Evolutionary conservation across 2,888 invertebrate species (phyloP), one percentile per base, ranked within the genome.

Genomic region (Megalurothrips usitatus): DNA sequence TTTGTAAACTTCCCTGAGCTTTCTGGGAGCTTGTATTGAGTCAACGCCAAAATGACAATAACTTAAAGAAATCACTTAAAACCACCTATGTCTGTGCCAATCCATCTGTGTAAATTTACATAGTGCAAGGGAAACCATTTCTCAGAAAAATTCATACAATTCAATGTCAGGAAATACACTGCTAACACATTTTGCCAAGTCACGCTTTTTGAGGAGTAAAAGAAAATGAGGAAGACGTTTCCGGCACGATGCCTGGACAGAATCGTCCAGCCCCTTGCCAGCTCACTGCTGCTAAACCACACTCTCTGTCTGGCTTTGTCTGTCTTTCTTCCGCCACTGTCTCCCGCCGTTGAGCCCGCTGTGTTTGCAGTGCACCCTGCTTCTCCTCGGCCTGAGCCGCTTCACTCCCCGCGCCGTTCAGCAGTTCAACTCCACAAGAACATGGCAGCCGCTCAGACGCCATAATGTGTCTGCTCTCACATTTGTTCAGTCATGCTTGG

Each of bases 291-390:
- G 63, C 68, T 48, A 58, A 26, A 75, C 68, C 26, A 75, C 68
- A 68, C 81, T 80, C n/a, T 75, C 81, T 80, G 47, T 75, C 81
- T 82, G 47, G 75, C 23, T 19, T 80, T 58, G 47, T 75, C 63
- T 75, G 78, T 47, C 63, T 78, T 48, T 75, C 63, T 80, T 75
- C 81, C 78, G 58, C 80, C 80, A 80, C 17, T 78, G 52, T 81
- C 81, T 80, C 79, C 80, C 80, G 58, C 58, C 34, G 6, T 43
- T 43, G 34, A 58, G 58, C 58, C 58, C 58, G 68, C 75, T 81
- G 79, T 82, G 47, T 82, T 43, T 43, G 81, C 43, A 78, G 4
- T 79, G 82, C 80, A 58, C 63, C 79, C 23, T 78, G 75, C 49
- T 49, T 43, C 78, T 47, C 80, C 75, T 81, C 79, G 78, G 28